Conservation (phyloP, 2,888 invertebrate species). For the Zhuqinia jingwanae region DNA sequence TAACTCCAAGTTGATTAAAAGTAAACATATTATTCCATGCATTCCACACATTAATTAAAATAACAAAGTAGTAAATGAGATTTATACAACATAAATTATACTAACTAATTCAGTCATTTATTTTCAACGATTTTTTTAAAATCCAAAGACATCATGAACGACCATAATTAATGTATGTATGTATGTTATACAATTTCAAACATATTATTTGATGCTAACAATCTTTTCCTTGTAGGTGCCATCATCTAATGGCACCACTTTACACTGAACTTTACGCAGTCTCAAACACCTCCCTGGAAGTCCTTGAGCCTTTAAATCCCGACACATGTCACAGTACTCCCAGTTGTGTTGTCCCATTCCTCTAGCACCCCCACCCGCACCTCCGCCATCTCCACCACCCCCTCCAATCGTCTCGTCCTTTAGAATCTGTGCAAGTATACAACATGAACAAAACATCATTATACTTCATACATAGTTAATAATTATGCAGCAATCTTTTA, state of each 20-base stretch:
- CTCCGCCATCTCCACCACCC: too few relatives aligned
- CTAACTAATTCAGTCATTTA: too few relatives aligned
- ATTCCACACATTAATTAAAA: too few relatives aligned
- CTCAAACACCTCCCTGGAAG: not conserved
- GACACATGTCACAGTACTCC: conserved; percentile 46
- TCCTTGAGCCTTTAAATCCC: not conserved
- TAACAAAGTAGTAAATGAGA: too few relatives aligned
- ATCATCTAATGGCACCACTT: not conserved
- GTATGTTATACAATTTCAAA: too few relatives aligned
- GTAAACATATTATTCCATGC: too few relatives aligned
- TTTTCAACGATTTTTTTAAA: too few relatives aligned
- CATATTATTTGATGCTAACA: too few relatives aligned
- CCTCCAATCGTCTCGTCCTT: not conserved
- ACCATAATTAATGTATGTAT: too few relatives aligned
- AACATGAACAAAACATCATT: not conserved
- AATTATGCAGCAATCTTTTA: not conserved
- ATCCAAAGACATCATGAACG: too few relatives aligned
- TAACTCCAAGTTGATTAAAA: too few relatives aligned
- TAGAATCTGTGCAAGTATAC: not conserved
- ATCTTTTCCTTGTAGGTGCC: not conserved
- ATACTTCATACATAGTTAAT: not conserved
- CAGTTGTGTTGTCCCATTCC: not conserved
- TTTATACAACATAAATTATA: too few relatives aligned
- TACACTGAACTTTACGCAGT: not conserved
- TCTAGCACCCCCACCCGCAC: not conserved